These are phyloP conservation scores for Xiphorhynchus elegans DNA, from an alignment of 2,113 vertebrate genomes.

Conservation along the genomic window DNA sequence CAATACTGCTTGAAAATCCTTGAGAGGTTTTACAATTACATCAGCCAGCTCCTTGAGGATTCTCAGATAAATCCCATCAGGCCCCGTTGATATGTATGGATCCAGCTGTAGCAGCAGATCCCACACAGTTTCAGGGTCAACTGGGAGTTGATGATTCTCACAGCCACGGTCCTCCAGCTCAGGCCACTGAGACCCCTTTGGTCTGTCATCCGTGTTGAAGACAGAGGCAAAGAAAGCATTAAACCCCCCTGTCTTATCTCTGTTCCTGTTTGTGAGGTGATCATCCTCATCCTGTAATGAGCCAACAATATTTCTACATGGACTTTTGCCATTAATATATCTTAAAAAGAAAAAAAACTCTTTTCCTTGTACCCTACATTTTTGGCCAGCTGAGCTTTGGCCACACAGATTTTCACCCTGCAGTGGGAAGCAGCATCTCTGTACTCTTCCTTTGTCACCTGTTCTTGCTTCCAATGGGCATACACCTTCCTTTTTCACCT, in stretches of 20 bases:
- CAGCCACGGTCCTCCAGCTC: background rate
- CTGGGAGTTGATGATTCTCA: background rate
- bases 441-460: background rate
- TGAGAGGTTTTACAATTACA: background rate
- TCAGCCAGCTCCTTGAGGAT: background rate
- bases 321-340: background rate
- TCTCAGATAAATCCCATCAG: background rate
- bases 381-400: background rate
- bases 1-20: too few relatives aligned
- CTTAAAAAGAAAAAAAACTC: background rate
- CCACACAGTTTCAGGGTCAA: background rate
- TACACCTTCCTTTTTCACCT: background rate
- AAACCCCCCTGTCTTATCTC: background rate
- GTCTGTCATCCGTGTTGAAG: background rate
- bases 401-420: background rate
- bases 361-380: background rate
- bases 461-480: background rate
- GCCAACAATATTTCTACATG: accelerated
- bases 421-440: background rate
- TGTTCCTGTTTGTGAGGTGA: background rate
- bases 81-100: background rate
- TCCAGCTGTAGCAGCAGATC: background rate
- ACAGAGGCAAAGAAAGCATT: background rate
- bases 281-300: background rate
- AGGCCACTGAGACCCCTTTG: background rate